These are phyloP conservation scores for Drosophila tani DNA, from an alignment of 1,140 invertebrate genomes.

Conservation along the genomic window DNA sequence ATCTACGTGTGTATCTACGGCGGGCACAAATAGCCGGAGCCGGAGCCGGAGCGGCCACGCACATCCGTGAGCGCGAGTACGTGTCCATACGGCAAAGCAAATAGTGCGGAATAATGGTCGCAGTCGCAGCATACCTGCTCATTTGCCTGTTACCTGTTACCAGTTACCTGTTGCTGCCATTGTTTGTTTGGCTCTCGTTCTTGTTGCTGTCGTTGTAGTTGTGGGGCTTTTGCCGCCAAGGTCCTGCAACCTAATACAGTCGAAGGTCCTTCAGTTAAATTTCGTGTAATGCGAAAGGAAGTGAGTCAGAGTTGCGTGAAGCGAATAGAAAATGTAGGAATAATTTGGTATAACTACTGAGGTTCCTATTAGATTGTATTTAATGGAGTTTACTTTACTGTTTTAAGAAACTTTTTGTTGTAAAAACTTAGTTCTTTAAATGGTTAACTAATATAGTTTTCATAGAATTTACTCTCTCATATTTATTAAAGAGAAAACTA, in stretches of 20 bases:
- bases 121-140: constrained; percentile 13
- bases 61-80: constrained; percentile 39
- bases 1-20: constrained; percentile 16
- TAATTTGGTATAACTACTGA: not conserved
- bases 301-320: constrained; percentile 11
- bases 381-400: too few species aligned
- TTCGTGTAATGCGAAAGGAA: constrained; percentile 1
- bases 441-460: too few species aligned
- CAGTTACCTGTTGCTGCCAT: constrained; percentile 17
- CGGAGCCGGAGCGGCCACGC: constrained; percentile 5
- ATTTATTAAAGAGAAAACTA: too few species aligned
- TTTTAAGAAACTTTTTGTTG: too few species aligned
- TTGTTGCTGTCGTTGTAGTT: not conserved
- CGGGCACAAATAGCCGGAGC: constrained; percentile 42
- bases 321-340: not conserved
- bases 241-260: constrained; percentile 9
- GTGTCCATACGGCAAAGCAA: constrained; percentile 73
- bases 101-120: constrained; percentile 58
- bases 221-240: too few species aligned
- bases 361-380: not conserved
- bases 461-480: too few species aligned
- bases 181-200: not conserved
- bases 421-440: too few species aligned
- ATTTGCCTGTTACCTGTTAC: constrained; percentile 25
- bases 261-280: not conserved